phyloP scores from a whole-genome alignment of 2,113 vertebrate genomes.

The Anolis sagrei region DNA sequence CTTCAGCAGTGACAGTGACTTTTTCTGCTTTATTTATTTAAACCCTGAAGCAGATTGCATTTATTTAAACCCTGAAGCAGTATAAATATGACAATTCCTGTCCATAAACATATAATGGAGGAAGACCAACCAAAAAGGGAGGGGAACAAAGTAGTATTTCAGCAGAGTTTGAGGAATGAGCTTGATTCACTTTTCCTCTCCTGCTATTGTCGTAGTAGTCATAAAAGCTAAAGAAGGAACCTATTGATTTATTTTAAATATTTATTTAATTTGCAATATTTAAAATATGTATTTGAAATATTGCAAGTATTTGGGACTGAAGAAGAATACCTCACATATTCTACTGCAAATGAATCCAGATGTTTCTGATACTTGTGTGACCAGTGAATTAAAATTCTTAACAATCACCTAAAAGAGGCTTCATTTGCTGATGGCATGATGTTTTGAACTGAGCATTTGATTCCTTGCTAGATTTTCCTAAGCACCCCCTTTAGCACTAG shows the following conservation, averaged over 20 bases:
- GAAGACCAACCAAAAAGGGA: no score
- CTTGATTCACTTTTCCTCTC: not conserved
- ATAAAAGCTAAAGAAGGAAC: no score
- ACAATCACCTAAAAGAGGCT: not conserved
- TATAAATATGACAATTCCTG: no score
- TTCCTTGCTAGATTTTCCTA: not conserved
- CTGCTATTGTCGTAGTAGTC: no score
- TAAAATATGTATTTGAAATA: not conserved
- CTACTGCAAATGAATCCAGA: not conserved
- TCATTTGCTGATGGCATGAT: not conserved
- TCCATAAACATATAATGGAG: no score
- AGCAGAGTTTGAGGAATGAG: not conserved
- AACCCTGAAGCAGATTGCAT: no score
- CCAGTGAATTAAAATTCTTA: not conserved
- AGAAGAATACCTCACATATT: not conserved
- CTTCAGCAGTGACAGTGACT: no score
- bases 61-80: no score
- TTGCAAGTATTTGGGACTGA: not conserved
- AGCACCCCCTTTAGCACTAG: not conserved
- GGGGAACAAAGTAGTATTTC: not conserved
- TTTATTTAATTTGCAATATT: not conserved
- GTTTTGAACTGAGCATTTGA: not conserved
- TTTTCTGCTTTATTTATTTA: not conserved
- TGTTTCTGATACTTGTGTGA: not conserved
- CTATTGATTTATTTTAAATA: not conserved